These are phyloP conservation scores for Plecotus auritus DNA, from an alignment of 2,113 vertebrate genomes.

Conservation along the genomic window DNA sequence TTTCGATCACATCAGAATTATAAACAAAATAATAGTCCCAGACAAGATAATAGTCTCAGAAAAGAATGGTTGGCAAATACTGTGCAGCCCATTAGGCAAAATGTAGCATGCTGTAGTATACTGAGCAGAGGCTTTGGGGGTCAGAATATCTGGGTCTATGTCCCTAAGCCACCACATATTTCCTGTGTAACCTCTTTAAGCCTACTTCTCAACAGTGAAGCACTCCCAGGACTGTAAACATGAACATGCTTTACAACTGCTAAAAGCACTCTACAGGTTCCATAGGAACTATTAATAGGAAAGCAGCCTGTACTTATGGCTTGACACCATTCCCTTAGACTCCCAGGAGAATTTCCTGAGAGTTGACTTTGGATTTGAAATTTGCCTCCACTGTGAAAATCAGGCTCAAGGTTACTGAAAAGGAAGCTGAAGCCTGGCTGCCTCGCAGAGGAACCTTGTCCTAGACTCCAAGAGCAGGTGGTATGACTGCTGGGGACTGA, in stretches of 20 bases:
- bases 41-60: not conserved
- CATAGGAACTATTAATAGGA: not conserved
- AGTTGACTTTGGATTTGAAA: not conserved
- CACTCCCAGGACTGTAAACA: not conserved
- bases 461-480: not conserved
- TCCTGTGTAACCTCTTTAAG: not conserved
- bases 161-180: not conserved
- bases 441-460: not conserved
- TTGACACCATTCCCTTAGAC: not conserved
- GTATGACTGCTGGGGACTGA: not conserved
- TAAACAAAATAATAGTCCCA: not conserved
- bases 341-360: not conserved
- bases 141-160: not conserved
- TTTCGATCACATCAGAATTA: not conserved
- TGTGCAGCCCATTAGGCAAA: not conserved
- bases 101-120: not conserved
- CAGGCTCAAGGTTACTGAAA: not conserved
- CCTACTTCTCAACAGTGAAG: not conserved
- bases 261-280: not conserved
- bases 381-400: conserved; percentile 14
- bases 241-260: not conserved
- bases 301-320: not conserved
- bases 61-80: not conserved
- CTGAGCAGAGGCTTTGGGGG: not conserved
- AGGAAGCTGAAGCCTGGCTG: not conserved